phyloP scores from a whole-genome alignment of 2,888 invertebrate genomes.

The Onchidella celtica region DNA sequence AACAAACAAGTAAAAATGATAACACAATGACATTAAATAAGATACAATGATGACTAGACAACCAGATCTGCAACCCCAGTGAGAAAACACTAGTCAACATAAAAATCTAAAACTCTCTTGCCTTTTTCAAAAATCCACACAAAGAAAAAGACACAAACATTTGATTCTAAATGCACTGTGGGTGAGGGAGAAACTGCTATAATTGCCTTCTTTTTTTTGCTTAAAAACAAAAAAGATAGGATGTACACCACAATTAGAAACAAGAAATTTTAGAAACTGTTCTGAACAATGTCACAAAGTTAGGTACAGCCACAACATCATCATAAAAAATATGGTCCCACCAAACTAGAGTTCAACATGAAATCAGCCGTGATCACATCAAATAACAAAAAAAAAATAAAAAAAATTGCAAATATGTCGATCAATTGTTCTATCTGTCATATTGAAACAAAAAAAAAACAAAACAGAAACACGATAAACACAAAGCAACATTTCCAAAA shows the following conservation, averaged over 20 bases:
- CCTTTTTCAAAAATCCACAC: background rate
- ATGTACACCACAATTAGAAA: background rate
- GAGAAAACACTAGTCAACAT: slow-evolving; percentile 6
- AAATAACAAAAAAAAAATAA: slow-evolving; percentile 1
- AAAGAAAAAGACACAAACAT: background rate
- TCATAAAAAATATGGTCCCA: background rate
- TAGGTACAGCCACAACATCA: background rate
- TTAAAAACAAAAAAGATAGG: background rate
- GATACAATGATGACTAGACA: slow-evolving; percentile 4
- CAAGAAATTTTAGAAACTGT: background rate
- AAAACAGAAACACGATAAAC: background rate
- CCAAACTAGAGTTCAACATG: slow-evolving; percentile 5
- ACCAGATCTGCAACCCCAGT: slow-evolving; percentile 5
- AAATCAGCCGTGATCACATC: background rate
- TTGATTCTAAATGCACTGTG: background rate
- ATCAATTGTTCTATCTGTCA: too few relatives aligned
- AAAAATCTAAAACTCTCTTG: background rate
- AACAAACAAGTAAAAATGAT: slow-evolving; percentile 14
- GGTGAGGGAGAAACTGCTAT: background rate
- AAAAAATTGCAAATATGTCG: background rate
- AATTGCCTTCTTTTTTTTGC: background rate
- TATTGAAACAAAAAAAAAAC: background rate
- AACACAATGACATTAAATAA: slow-evolving; percentile 20
- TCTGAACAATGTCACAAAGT: background rate
- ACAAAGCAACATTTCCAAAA: background rate